Evolutionary conservation across 2,888 invertebrate species (phyloP).

Genomic region (Zaprionus bogoriensis): DNA sequence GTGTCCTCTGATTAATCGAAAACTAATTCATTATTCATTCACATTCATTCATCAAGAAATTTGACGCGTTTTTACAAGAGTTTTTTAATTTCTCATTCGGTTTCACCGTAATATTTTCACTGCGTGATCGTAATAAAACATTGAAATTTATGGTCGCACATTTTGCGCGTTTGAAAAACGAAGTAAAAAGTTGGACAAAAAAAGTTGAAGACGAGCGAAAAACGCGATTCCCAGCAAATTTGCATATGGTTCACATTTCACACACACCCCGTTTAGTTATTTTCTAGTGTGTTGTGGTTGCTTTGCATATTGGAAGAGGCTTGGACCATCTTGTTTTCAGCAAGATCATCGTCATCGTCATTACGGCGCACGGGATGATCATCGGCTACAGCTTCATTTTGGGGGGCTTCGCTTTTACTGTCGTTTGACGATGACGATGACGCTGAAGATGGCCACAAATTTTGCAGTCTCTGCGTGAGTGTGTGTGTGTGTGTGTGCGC

Average conservation of each 20-base stretch:
- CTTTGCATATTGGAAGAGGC: slow-evolving; percentile 72
- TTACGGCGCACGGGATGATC: slow-evolving; percentile 33
- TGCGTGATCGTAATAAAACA: slow-evolving; percentile 43
- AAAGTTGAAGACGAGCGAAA: slow-evolving; percentile 8
- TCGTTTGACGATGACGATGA: slow-evolving; percentile 61
- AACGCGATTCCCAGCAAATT: slow-evolving; percentile 48
- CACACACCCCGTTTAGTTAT: slow-evolving; percentile 69
- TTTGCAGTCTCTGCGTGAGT: slow-evolving; percentile 47
- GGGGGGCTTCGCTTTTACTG: slow-evolving; percentile 66
- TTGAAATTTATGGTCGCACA: slow-evolving; percentile 57
- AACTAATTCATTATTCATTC: slow-evolving; percentile 15
- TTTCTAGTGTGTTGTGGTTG: slow-evolving; percentile 52
- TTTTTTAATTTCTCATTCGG: slow-evolving; percentile 27
- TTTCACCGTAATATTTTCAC: slow-evolving; percentile 67
- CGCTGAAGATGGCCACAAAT: slow-evolving; percentile 55
- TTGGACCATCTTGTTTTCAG: slow-evolving; percentile 51
- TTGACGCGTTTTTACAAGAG: slow-evolving; percentile 44
- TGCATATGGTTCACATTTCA: slow-evolving; percentile 72
- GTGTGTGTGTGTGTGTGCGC: slow-evolving; percentile 5
- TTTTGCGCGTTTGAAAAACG: slow-evolving; percentile 35
- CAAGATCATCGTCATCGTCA: slow-evolving; percentile 44
- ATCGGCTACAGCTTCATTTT: slow-evolving; percentile 30
- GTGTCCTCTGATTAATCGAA: background rate
- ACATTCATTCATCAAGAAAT: slow-evolving; percentile 20
- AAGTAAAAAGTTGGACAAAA: no score